Evolutionary conservation across 2,113 vertebrate species (phyloP).

Genomic region (Notarius lentiginosus): DNA sequence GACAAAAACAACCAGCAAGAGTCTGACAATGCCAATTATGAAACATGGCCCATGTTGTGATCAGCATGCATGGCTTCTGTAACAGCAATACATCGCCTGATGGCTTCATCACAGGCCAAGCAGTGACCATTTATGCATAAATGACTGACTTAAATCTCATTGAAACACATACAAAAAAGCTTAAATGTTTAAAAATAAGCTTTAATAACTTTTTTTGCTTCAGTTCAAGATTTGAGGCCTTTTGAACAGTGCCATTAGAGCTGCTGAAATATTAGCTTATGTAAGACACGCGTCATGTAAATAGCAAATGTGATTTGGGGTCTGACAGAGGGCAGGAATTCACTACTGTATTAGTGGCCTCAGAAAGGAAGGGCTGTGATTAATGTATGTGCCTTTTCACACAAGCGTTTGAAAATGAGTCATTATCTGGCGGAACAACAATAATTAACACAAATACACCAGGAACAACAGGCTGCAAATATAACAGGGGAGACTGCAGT

Average conservation of each 20-base stretch:
- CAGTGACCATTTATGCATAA: neutral
- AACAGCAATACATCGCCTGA: neutral
- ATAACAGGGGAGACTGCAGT: neutral
- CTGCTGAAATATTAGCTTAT: constrained; percentile 1
- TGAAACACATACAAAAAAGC: neutral
- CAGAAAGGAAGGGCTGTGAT: neutral
- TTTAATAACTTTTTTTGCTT: neutral
- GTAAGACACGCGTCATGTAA: neutral
- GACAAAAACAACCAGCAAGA: neutral
- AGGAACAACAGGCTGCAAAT: neutral
- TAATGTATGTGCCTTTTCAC: constrained; percentile 1
- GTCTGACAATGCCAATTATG: constrained; percentile 1
- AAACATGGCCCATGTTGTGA: neutral
- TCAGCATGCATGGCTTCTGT: neutral
- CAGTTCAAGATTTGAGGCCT: neutral
- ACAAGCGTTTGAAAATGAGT: neutral
- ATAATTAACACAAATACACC: neutral
- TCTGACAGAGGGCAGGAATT: neutral
- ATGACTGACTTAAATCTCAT: neutral
- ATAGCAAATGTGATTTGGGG: neutral
- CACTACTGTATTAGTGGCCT: neutral
- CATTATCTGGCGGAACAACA: neutral
- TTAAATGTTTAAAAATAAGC: neutral
- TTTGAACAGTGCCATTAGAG: neutral
- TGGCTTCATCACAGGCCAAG: neutral